Percentiles rank a stretch among this genome's conserved stretches.
phyloP scores from a whole-genome alignment of 1,140 invertebrate genomes.

The Drosophila dunni region DNA sequence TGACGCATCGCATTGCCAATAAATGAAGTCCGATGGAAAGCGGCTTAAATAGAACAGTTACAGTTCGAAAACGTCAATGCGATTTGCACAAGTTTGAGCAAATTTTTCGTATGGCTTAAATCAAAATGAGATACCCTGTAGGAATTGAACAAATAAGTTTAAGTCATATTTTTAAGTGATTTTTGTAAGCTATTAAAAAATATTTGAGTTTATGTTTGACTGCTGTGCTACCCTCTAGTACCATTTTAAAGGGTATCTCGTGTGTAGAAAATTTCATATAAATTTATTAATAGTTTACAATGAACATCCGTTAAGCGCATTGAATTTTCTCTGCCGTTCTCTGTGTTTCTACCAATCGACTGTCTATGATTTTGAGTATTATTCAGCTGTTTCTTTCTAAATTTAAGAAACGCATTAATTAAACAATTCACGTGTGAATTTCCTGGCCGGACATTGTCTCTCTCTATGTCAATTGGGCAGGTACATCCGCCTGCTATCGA shows the following conservation, averaged over 20 bases:
- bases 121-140: background rate
- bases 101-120: too few relatives aligned
- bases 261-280: background rate
- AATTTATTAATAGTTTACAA: slow-evolving; percentile 33
- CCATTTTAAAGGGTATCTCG: background rate
- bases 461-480: slow-evolving; percentile 13
- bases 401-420: slow-evolving; percentile 52
- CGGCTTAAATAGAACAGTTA: slow-evolving; percentile 26
- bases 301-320: slow-evolving; percentile 46
- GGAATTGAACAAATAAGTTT: too few relatives aligned
- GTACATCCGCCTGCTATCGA: slow-evolving; percentile 35
- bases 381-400: slow-evolving; percentile 6
- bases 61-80: background rate
- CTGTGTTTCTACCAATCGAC: background rate
- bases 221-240: background rate
- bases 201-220: too few relatives aligned
- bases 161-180: too few relatives aligned
- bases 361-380: slow-evolving; percentile 23
- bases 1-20: slow-evolving; percentile 27
- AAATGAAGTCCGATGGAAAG: slow-evolving; percentile 4
- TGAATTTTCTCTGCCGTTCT: background rate
- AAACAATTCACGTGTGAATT: slow-evolving; percentile 69
- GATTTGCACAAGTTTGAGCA: slow-evolving; percentile 10
- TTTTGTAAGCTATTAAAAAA: too few relatives aligned
- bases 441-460: slow-evolving; percentile 45